phyloP scores from a whole-genome alignment of 2,888 invertebrate genomes.

The Lapara coniferarum region DNA sequence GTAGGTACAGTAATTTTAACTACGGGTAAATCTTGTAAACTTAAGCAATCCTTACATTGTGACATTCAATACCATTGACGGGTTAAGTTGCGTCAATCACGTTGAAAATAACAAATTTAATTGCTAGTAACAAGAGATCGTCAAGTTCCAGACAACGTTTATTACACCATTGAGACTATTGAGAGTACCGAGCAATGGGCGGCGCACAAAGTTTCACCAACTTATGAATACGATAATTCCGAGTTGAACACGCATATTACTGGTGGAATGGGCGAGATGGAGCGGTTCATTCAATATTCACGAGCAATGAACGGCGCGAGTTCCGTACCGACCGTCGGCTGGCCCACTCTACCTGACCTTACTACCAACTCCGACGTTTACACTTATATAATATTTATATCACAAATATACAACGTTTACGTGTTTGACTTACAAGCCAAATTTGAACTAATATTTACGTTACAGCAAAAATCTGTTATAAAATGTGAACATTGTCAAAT shows the following conservation, averaged over 20 bases:
- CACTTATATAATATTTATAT: slow-evolving; percentile 44
- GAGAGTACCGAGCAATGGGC: slow-evolving; percentile 6
- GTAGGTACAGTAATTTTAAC: too few species aligned
- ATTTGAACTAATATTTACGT: not conserved
- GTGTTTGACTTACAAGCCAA: not conserved
- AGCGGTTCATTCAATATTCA: slow-evolving; percentile 43
- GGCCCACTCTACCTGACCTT: slow-evolving; percentile 50
- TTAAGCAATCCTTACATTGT: too few species aligned
- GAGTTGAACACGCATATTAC: slow-evolving; percentile 57
- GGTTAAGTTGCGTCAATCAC: too few species aligned
- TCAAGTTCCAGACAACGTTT: not conserved
- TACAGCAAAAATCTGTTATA: slow-evolving; percentile 7
- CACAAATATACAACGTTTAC: slow-evolving; percentile 14
- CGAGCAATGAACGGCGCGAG: slow-evolving; percentile 42
- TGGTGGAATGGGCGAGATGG: slow-evolving; percentile 41
- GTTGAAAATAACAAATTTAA: not conserved
- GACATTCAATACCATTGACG: too few species aligned
- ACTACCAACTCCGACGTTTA: slow-evolving; percentile 39
- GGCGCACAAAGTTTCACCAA: slow-evolving; percentile 37
- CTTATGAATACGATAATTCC: slow-evolving; percentile 60
- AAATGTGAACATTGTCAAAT: slow-evolving; percentile 31
- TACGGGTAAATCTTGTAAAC: too few species aligned
- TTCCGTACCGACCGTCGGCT: slow-evolving; percentile 50
- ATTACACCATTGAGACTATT: not conserved
- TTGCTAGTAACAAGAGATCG: not conserved